Evolutionary conservation across 2,888 invertebrate species (phyloP).

Genomic region (Xylocampa areola): DNA sequence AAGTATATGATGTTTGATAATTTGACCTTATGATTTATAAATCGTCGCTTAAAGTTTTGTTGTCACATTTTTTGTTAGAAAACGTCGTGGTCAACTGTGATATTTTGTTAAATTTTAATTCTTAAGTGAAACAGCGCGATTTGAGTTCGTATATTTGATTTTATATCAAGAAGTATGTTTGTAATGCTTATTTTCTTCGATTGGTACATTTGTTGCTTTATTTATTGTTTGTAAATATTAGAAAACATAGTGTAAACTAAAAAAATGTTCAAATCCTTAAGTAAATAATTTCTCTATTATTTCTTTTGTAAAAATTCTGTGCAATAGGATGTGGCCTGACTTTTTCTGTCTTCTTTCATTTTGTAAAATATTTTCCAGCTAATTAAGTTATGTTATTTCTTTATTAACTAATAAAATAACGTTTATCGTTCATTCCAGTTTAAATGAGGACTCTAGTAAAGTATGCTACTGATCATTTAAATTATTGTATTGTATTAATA

Average conservation of each 20-base stretch:
- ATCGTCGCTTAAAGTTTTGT: conserved; percentile 72
- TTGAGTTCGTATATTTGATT: conserved; percentile 74
- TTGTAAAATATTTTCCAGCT: conserved; percentile 80
- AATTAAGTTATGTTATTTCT: conserved; percentile 87
- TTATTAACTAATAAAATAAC: conserved; percentile 86
- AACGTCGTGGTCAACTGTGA: conserved; percentile 89
- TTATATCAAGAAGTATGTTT: conserved; percentile 68
- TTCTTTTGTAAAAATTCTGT: conserved; percentile 72
- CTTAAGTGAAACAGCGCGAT: conserved; percentile 79
- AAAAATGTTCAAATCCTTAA: conserved; percentile 78
- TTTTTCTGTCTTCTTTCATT: conserved; percentile 70
- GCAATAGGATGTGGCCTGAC: conserved; percentile 86
- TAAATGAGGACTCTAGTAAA: conserved; percentile 87
- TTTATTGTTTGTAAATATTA: conserved; percentile 89
- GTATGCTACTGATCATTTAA: conserved; percentile 88
- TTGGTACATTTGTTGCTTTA: conserved; percentile 84
- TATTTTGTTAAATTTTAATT: conserved; percentile 89
- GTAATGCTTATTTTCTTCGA: conserved; percentile 69
- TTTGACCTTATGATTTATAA: conserved; percentile 61
- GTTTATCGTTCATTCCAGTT: conserved; percentile 90
- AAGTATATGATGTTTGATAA: conserved; percentile 50
- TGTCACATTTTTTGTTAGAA: conserved; percentile 76
- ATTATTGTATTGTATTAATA: conserved; percentile 89
- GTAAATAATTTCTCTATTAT: conserved; percentile 59
- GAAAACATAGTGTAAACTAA: conserved; percentile 74